phyloP scores from a whole-genome alignment of 2,888 invertebrate species.

The Coleophora deauratella region DNA sequence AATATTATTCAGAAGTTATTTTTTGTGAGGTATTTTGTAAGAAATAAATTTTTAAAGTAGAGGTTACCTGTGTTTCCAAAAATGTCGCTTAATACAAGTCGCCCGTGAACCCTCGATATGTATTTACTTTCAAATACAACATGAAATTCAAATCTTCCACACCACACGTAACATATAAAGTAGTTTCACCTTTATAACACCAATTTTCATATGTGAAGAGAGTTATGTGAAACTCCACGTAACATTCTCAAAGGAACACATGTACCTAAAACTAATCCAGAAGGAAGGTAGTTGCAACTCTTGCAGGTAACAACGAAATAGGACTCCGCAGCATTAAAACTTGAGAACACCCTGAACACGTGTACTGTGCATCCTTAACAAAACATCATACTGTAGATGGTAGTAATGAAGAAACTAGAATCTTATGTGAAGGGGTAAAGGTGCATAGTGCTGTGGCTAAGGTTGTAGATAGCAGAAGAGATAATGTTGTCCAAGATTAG shows the following conservation, averaged over 20 bases:
- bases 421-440: conserved; percentile 14
- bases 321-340: conserved; percentile 37
- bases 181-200: no score
- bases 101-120: no score
- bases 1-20: no score
- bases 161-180: conserved; percentile 12
- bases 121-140: no score
- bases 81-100: no score
- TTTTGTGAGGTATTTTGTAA: no score
- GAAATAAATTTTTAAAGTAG: no score
- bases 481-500: conserved; percentile 21
- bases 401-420: not conserved
- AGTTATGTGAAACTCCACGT: no score
- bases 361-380: conserved; percentile 19
- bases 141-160: no score
- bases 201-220: no score
- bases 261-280: conserved; percentile 26
- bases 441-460: conserved; percentile 11
- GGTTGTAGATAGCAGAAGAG: conserved; percentile 14
- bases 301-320: conserved; percentile 41
- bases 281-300: conserved; percentile 26
- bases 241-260: no score
- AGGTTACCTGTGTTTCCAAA: no score
- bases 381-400: conserved; percentile 17
- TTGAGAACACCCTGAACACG: conserved; percentile 25